Evolutionary conservation across 1,140 invertebrate genomes (phyloP), one percentile per base, ranked within the genome.

Genomic region (Drosophila pectinifera): DNA sequence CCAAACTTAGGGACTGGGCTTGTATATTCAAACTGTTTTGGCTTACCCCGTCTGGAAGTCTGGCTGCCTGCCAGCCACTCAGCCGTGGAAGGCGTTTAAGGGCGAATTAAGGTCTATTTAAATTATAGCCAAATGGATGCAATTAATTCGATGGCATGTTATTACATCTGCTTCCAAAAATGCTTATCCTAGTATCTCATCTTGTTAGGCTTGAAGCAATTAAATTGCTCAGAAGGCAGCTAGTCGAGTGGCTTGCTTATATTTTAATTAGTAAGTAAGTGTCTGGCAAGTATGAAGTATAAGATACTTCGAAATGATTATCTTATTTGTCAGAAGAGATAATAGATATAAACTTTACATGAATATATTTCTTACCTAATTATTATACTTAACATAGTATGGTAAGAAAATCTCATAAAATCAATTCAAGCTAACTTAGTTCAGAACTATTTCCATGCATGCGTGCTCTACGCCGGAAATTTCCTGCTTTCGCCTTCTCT

Each of bases 1-100:
- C 36, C 26, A 43, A 34, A 43, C 28, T 11, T 20, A 34, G 3
- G 18, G 31, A n/a, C 20, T 26, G 36, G 39, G 54, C 20, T 64
- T 43, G 18, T 57, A 39, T 48, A 26, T 14, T 42, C 38, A 69
- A 69, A 70, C 42, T 48, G 49, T 72, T 41, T 68, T 72, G 26
- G 63, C 51, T 70, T 16, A 14, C 45, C 18, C 45, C 39, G 38
- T 63, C 48, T 38, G 48, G 54, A 11, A 16, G 28, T 51, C 48
- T 53, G 49, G 49, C 45, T 22, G 57, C 26, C 31, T 61, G 45
- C 24, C 18, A 28, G 64, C 11, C 53, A 31, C 20, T 46, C 24
- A 56, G 31, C 20, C 43, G 14, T 48, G 26, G 13, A 49, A 64
- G 22, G 6, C 34, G 6, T 64, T 67, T 20, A 20, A 26, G 20